Evolutionary conservation across 2,113 vertebrate species (phyloP).

Genomic region (Nymphicus hollandicus): DNA sequence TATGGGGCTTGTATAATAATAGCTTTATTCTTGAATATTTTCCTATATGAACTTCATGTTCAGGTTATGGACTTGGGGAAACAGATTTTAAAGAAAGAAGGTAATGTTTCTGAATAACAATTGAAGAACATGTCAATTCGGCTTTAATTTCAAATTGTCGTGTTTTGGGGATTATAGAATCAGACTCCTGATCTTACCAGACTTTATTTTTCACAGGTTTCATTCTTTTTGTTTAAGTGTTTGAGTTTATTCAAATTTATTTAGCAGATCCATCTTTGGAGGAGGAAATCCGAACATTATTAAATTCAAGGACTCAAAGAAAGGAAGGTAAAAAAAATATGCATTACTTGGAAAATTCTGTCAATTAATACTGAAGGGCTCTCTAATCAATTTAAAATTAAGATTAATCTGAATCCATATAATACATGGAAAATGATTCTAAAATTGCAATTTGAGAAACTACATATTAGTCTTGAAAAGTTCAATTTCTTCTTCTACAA

Average conservation of each 20-base stretch:
- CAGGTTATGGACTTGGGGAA: neutral
- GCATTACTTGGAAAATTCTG: slow-evolving; percentile 2
- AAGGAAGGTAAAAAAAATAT: slow-evolving; percentile 9
- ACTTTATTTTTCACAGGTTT: neutral
- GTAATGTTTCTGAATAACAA: neutral
- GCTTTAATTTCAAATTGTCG: neutral
- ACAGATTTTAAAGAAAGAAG: neutral
- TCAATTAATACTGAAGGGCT: slow-evolving; percentile 35
- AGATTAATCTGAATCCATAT: slow-evolving; percentile 4
- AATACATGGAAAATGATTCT: slow-evolving; percentile 18
- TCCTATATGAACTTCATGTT: slow-evolving; percentile 43
- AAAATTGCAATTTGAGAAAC: slow-evolving; percentile 12
- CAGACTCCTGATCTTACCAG: slow-evolving; percentile 11
- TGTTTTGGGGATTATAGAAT: neutral
- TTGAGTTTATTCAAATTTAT: slow-evolving; percentile 16
- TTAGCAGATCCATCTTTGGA: slow-evolving; percentile 27
- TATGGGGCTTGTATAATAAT: slow-evolving; percentile 19
- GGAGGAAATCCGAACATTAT: slow-evolving; percentile 43
- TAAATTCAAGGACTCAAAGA: slow-evolving; percentile 23
- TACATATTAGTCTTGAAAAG: slow-evolving; percentile 4
- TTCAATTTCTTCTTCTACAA: neutral
- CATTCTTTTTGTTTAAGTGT: neutral
- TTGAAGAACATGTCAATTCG: neutral
- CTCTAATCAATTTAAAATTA: slow-evolving; percentile 29
- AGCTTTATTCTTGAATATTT: slow-evolving; percentile 51